Evolutionary conservation across 2,113 vertebrate genomes (phyloP), one percentile per base, ranked within the genome.

Genomic region (Sander lucioperca): DNA sequence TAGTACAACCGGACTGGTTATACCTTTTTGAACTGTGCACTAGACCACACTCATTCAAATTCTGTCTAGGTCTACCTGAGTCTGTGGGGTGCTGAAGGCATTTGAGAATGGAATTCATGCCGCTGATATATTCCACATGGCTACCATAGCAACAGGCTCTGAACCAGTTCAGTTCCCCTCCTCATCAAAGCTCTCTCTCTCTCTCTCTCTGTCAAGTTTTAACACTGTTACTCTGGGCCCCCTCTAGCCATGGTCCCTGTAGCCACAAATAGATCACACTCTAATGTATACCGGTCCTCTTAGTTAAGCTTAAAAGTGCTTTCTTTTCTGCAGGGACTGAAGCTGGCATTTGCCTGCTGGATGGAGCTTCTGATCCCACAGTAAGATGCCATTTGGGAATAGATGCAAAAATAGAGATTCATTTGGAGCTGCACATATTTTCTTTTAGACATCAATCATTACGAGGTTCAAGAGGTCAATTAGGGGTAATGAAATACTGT

Each of bases 121-220:
- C 77, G 75, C 85, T 87, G 81, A 93, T 94, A 86, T 91, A 92
- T 91, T 93, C 88, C 87, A 89, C 88, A 92, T 88, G 88, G 94
- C 90, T 93, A 78, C 94, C 94, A 94, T 94, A 92, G 94, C 94
- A 94, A 94, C 92, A 91, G 79, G 86, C 91, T 92, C 81, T 83
- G 85, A 86, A 90, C 85, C 82, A 82, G 85, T 87, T 89, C 78
- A 79, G 81, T 77, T 87, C 50, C 59, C 62, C 48, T 69, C 81
- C 71, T 87, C 90, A 88, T 89, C 87, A 90, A 91, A 90, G 82
- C 75, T 57, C 77, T n/a, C 45, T 66, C 8, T 58, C 36, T 2
- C 70, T 79, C 53, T 45, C 78, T 75, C 64, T 71, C 56, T 77
- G 72, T 79, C 87, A 88, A 63, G 57, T 86, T 88, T 70, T 58